Evolutionary conservation across 2,888 invertebrate species (phyloP).

Genomic region (Sphaerophoria taeniata): DNA sequence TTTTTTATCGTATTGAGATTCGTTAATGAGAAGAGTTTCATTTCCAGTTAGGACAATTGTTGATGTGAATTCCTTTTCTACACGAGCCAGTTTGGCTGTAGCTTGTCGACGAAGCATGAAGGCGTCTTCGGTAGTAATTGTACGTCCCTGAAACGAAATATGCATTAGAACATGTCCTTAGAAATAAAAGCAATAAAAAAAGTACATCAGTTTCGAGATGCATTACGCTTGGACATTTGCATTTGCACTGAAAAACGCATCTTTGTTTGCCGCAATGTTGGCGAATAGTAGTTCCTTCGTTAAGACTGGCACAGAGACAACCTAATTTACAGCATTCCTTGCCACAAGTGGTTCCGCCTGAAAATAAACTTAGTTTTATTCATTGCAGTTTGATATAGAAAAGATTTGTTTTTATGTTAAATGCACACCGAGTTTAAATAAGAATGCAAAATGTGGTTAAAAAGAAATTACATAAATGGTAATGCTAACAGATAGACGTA

Average conservation of each 20-base stretch:
- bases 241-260: conserved; percentile 83
- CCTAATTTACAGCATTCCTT: conserved; percentile 86
- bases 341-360: conserved; percentile 80
- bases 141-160: conserved; percentile 77
- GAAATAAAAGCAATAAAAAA: too few species aligned
- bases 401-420: too few species aligned
- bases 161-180: not conserved
- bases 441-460: too few species aligned
- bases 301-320: conserved; percentile 87
- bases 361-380: conserved; percentile 1
- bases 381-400: too few species aligned
- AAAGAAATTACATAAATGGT: too few species aligned
- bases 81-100: conserved; percentile 85
- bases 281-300: conserved; percentile 82
- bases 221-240: conserved; percentile 79
- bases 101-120: conserved; percentile 81
- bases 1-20: conserved; percentile 82
- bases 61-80: conserved; percentile 89
- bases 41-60: conserved; percentile 87
- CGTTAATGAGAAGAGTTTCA: conserved; percentile 86
- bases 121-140: conserved; percentile 81
- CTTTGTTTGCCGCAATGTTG: conserved; percentile 86
- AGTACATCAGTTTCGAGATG: conserved; percentile 81
- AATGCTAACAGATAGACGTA: too few species aligned
- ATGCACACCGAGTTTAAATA: too few species aligned